Conservation (phyloP, 2,888 invertebrate species). For the Torymus aiolomorphi region DNA sequence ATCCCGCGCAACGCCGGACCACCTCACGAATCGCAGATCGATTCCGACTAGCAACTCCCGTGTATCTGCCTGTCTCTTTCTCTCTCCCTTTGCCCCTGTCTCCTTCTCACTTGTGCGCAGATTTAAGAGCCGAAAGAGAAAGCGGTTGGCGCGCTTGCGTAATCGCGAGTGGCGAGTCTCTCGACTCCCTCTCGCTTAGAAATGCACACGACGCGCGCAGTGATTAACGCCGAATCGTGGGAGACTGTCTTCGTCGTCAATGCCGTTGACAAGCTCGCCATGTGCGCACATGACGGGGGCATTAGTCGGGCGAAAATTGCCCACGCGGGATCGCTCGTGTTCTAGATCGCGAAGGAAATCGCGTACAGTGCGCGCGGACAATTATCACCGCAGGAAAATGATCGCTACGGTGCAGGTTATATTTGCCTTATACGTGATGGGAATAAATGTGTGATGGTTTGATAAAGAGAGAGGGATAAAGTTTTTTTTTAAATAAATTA, state of each 20-base stretch:
- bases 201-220: conserved; percentile 33
- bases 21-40: not conserved
- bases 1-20: not conserved
- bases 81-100: not conserved
- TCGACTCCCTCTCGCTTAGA: conserved; percentile 22
- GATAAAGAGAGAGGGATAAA: too few relatives aligned
- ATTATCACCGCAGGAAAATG: too few relatives aligned
- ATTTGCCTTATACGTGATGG: too few relatives aligned
- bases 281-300: not conserved
- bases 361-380: too few relatives aligned
- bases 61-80: too few relatives aligned
- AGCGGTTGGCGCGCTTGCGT: conserved; percentile 50
- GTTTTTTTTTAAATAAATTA: too few relatives aligned
- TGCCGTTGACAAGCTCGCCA: conserved; percentile 25
- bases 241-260: conserved; percentile 42
- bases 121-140: conserved; percentile 53
- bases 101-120: not conserved
- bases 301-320: not conserved
- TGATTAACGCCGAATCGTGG: conserved; percentile 55
- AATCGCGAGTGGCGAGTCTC: conserved; percentile 25
- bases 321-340: not conserved
- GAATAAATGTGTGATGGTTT: too few relatives aligned
- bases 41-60: not conserved
- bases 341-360: too few relatives aligned
- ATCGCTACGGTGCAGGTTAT: too few relatives aligned